Evolutionary conservation across 2,888 invertebrate species (phyloP), one percentile per base, ranked within the genome.

Genomic region (Apocheima hispidaria): DNA sequence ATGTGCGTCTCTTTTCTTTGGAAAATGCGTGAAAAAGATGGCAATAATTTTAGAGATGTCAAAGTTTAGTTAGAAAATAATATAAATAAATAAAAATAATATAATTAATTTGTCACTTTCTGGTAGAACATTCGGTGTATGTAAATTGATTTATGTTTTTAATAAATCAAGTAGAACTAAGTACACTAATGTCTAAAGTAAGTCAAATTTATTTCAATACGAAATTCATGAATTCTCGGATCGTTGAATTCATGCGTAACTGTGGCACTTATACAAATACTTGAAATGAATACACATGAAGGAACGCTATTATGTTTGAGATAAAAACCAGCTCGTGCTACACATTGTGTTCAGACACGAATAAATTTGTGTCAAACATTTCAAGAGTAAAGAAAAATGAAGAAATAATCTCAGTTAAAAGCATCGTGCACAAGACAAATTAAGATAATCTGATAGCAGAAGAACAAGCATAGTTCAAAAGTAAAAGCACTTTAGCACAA

Each of bases 401-500:
- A 50, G 38, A 10, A 40, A 48, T n/a, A 58, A 51, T 10, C 28
- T 18, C n/a, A 7, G 20, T 28, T 20, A 40, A 28, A 40, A 41
- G 20, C 23, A 7, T 48, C 30, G 10, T 44, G 28, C 44, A n/a
- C 21, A 49, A 49, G 23, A 49, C 35, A 51, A 38, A 50, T 26
- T 26, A 50, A 18, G 51, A 38, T 40, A 51, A 51, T 51, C 40
- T 30, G 40, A 51, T 18, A 21, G 33, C 4, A n/a, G 36, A 38
- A 51, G 4, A 40, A 40, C 40, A 28, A 51, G 30, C 58, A 44
- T 21, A 36, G 58, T 51, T 36, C 38, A 44, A 35, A 59, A 59
- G 33, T 44, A 30, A 35, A 43, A 50, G 41, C 36, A 43, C 49
- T 60, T 49, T 23, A 21, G 36, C 28, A 33, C 36, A 50, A 54